phyloP scores from a whole-genome alignment of 2,888 invertebrate species.

The Cotesia congregata region DNA sequence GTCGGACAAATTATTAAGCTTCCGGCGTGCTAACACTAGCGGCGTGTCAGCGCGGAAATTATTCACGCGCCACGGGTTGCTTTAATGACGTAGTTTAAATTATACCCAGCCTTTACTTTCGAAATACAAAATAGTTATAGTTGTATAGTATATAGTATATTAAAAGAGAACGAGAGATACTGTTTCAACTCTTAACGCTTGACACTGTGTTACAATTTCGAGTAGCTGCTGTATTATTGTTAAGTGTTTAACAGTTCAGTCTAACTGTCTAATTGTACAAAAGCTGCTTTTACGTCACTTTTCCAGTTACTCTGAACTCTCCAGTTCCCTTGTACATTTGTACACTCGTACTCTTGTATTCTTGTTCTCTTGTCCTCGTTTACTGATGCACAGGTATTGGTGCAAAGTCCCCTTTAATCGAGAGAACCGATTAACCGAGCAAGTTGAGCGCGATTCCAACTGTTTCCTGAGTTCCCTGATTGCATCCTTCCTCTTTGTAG shows the following conservation, averaged over 20 bases:
- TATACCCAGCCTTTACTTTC: slow-evolving; percentile 3
- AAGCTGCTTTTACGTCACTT: background rate
- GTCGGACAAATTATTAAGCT: slow-evolving; percentile 60
- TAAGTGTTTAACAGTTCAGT: background rate
- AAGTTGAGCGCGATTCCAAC: slow-evolving; percentile 41
- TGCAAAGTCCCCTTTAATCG: slow-evolving; percentile 45
- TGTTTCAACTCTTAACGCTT: background rate
- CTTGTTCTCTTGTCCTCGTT: background rate
- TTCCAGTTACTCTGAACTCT: background rate
- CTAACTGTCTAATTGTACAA: background rate
- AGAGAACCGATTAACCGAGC: slow-evolving; percentile 40
- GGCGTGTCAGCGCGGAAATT: slow-evolving; percentile 54
- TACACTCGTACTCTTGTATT: too few relatives aligned
- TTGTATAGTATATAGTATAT: background rate
- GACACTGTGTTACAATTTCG: background rate
- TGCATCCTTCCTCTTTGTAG: slow-evolving; percentile 32
- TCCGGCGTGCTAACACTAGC: slow-evolving; percentile 48
- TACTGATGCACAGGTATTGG: slow-evolving; percentile 13
- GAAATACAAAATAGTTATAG: background rate
- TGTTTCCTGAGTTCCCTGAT: slow-evolving; percentile 35
- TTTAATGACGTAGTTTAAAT: slow-evolving; percentile 55
- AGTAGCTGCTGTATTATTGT: background rate
- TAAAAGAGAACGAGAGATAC: background rate
- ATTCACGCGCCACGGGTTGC: slow-evolving; percentile 59
- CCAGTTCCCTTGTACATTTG: background rate